These are phyloP conservation scores for Tupaia tana DNA, from an alignment of 2,113 vertebrate species.

Conservation along the genomic window DNA sequence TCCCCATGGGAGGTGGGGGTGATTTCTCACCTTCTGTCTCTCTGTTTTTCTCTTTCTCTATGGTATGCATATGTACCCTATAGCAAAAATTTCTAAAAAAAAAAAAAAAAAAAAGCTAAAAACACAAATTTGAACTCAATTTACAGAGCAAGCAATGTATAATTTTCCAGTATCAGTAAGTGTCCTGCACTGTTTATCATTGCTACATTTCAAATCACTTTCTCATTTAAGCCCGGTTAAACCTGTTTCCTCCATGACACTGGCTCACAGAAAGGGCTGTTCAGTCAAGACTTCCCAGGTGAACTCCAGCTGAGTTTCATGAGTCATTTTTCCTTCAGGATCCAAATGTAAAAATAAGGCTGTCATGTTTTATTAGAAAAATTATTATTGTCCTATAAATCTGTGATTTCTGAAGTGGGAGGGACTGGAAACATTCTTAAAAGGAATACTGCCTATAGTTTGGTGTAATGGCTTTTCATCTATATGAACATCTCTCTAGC, in stretches of 20 bases:
- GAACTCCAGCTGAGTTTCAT: not conserved
- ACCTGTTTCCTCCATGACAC: accelerated
- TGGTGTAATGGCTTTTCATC: not conserved
- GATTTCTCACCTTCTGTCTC: too few species aligned
- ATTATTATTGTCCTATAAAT: slow-evolving; percentile 9
- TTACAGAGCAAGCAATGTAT: not conserved
- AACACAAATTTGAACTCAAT: not conserved
- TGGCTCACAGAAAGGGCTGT: not conserved
- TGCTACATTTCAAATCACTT: not conserved
- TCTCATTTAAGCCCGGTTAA: not conserved
- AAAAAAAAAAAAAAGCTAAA: too few species aligned
- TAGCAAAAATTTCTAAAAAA: too few species aligned
- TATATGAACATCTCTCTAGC: not conserved
- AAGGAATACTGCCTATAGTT: not conserved
- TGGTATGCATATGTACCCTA: too few species aligned
- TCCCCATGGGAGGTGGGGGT: too few species aligned
- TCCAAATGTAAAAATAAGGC: not conserved
- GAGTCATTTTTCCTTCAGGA: not conserved
- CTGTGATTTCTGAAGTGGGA: slow-evolving; percentile 13
- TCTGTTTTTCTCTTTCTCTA: too few species aligned
- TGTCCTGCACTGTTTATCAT: not conserved
- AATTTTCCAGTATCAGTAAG: not conserved
- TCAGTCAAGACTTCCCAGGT: not conserved
- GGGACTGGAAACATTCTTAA: not conserved
- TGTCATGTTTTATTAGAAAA: slow-evolving; percentile 22